Base-by-base conservation (phyloP, 1,140 invertebrate genomes). In the Leucophenga varia region DNA sequence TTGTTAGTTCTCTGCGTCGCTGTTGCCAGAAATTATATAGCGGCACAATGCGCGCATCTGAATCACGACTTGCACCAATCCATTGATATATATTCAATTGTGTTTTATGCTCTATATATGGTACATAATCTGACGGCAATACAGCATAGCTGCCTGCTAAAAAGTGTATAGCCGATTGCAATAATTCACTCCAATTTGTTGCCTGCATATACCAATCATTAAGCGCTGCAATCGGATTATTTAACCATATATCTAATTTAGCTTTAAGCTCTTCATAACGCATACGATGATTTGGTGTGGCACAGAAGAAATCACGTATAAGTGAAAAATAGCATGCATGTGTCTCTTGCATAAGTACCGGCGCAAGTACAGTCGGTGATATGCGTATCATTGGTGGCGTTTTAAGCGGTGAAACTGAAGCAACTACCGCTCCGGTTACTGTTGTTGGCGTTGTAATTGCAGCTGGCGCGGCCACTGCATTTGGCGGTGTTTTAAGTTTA, bases 1-100 rank as follows among this genome's bases (percentile, higher is more conserved):
- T n/a, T n/a, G 75, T 59, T 43, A 76, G 56, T 55, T 79, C 64
- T 43, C 80, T 80, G 53, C 80, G 79, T 42, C 82, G 80, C 35
- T 85, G 79, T 45, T 90, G 57, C 90, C 91, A 93, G 51, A 83
- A 81, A 38, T 84, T 80, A 65, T 88, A 94, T 14, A 96, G 74
- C 5, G 84, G 77, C 3, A 81, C 74, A 3, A 97, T 76, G 22
- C 90, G 81, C 9, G 84, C 81, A 78, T 97, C 93, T 2, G 89
- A 88, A 72, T 97, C 94, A 20, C 93, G 80, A 0, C 93, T 93
- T n/a, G 90, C 90, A 1, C 93, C 94, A 43, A 96, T 97, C 94
- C 94, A 97, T 56, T 94, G 90, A 76, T 94, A 97, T 44, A 86
- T 81, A 67, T 85, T 75, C 47, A 81, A 52, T 72, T 67, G 32